Evolutionary conservation across 2,113 vertebrate species (phyloP).

Genomic region (Ictalurus furcatus): DNA sequence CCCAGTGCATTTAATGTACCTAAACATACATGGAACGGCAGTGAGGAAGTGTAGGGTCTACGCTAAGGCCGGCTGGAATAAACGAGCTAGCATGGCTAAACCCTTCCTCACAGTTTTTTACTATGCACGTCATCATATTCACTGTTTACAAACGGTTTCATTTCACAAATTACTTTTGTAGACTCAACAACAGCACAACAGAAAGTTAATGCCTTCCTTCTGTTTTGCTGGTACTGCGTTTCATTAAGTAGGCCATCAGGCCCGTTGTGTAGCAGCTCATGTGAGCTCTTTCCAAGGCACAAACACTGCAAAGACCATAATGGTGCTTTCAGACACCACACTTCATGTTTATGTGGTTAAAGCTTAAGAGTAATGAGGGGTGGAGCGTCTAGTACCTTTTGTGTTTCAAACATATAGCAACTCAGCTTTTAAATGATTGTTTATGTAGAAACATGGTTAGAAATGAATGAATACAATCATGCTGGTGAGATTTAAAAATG

Average conservation of each 20-base stretch:
- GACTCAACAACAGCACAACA: background rate
- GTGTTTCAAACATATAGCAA: constrained; percentile 37
- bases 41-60: background rate
- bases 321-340: constrained; percentile 8
- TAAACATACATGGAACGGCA: background rate
- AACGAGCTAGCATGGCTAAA: background rate
- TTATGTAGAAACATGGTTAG: background rate
- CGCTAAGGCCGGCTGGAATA: background rate
- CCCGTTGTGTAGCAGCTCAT: constrained; percentile 16
- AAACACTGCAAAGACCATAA: constrained; percentile 6
- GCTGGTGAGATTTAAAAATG: background rate
- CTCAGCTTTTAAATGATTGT: background rate
- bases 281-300: background rate
- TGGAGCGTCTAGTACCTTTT: constrained; percentile 24
- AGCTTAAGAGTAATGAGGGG: background rate
- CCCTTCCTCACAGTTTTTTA: background rate
- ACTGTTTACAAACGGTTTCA: background rate
- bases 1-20: background rate
- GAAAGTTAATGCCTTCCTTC: background rate
- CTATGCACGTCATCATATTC: background rate
- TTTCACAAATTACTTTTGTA: background rate
- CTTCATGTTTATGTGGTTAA: constrained; percentile 47
- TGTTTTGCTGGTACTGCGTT: constrained; percentile 25
- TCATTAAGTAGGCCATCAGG: background rate
- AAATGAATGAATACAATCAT: background rate